phyloP scores from a whole-genome alignment of 64 coral and sea anemone species.

The Stichodactyla mertensii region DNA sequence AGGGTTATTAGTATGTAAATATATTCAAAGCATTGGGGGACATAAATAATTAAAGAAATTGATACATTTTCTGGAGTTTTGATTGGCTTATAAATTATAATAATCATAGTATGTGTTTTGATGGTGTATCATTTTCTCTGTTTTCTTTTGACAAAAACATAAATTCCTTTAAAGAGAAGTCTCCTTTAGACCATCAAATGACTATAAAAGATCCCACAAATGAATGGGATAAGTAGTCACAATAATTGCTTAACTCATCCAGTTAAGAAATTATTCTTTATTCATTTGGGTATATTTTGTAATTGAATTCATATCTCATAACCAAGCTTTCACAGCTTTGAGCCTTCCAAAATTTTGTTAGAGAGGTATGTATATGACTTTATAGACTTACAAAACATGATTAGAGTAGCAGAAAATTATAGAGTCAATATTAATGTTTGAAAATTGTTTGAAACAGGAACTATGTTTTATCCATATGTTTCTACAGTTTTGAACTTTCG shows the following conservation, averaged over 20 bases:
- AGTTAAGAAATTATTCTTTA: no score
- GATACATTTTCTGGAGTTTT: neutral
- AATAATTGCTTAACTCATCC: no score
- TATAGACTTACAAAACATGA: no score
- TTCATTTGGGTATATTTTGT: no score
- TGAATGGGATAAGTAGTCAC: no score
- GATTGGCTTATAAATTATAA: neutral
- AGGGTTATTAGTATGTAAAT: neutral
- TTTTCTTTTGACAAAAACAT: neutral
- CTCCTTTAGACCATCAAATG: no score
- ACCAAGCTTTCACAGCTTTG: neutral
- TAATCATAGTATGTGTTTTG: neutral
- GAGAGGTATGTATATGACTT: neutral
- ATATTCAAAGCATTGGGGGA: neutral
- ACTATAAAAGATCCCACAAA: no score
- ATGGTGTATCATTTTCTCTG: neutral
- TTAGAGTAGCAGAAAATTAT: no score
- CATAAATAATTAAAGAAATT: slow-evolving; percentile 11
- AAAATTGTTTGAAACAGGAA: no score
- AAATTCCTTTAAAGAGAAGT: neutral
- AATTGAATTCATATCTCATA: neutral
- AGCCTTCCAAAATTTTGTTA: neutral
- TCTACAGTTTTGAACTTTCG: no score
- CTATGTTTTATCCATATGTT: no score
- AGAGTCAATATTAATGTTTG: no score